A percentile compares a stretch with the other conserved stretches of the same genome.
These are phyloP conservation scores for Sparus aurata DNA, from an alignment of 2,797 vertebrate genomes.

Conservation along the genomic window DNA sequence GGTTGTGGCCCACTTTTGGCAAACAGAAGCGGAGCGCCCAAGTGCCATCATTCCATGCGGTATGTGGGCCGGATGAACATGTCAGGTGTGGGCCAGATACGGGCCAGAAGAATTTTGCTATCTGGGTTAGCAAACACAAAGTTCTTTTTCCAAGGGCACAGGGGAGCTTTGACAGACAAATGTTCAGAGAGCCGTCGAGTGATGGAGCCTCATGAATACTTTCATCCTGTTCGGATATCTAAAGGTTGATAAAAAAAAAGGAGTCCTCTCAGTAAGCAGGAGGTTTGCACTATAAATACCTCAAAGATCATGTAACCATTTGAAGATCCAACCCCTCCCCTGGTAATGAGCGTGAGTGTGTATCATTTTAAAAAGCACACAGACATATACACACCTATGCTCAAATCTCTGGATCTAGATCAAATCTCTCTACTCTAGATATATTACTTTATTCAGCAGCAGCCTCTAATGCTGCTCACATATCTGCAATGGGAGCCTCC, in stretches of 20 bases:
- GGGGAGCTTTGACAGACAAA: conserved; percentile 32
- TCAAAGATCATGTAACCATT: conserved; percentile 62
- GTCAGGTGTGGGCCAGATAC: too few species aligned
- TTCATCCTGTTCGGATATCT: conserved; percentile 62
- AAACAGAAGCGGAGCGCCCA: too few species aligned
- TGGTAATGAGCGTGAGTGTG: conserved; percentile 24
- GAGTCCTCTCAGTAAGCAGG: conserved; percentile 38
- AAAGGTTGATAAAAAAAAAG: conserved; percentile 52
- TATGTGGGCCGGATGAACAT: too few species aligned
- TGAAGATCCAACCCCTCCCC: conserved; percentile 36
- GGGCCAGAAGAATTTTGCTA: too few species aligned
- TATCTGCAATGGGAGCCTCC: conserved; percentile 58
- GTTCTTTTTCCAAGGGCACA: conserved; percentile 57
- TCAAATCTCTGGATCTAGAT: background rate
- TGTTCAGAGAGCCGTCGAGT: conserved; percentile 25
- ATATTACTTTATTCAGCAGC: conserved; percentile 56
- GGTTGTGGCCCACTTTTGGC: too few species aligned
- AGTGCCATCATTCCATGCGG: too few species aligned
- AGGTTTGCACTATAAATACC: conserved; percentile 44
- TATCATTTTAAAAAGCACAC: conserved; percentile 39
- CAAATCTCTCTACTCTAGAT: conserved; percentile 10
- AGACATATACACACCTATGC: conserved; percentile 32
- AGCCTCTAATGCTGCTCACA: conserved; percentile 64
- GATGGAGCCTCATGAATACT: conserved; percentile 66
- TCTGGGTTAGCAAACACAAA: conserved; percentile 43